Conservation (phyloP, 2,113 vertebrate genomes). For the Columba livia region DNA sequence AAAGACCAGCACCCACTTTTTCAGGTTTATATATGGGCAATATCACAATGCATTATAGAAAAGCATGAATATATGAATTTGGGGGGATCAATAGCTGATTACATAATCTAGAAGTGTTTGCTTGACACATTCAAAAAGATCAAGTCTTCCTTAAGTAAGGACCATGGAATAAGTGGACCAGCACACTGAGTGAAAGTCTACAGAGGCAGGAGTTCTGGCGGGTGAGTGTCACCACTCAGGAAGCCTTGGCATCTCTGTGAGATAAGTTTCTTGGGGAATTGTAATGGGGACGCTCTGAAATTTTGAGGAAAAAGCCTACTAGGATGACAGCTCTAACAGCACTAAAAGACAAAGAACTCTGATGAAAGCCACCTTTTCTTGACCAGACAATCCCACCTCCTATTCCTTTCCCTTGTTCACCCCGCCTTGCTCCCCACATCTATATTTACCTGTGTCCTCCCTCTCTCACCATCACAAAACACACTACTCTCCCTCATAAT, state of each 20-base stretch:
- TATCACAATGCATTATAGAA: background rate
- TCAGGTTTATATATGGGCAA: background rate
- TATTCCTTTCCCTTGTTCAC: background rate
- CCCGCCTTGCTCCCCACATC: background rate
- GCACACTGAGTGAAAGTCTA: background rate
- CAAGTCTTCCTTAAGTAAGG: background rate
- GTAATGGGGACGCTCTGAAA: background rate
- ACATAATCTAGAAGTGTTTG: background rate
- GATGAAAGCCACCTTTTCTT: background rate
- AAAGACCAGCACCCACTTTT: background rate
- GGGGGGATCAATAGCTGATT: background rate
- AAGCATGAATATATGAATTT: background rate
- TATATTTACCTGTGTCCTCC: background rate
- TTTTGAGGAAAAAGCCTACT: background rate
- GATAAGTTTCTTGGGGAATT: background rate
- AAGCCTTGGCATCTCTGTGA: background rate
- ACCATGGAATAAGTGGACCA: background rate
- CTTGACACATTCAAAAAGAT: background rate
- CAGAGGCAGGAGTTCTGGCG: background rate
- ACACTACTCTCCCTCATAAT: background rate
- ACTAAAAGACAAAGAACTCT: background rate
- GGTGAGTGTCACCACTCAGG: background rate
- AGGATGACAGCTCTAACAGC: background rate
- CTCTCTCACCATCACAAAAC: background rate
- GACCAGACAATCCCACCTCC: fast-evolving